phyloP scores from a whole-genome alignment of 2,888 invertebrate genomes.

The Glaucopsyche alexis region DNA sequence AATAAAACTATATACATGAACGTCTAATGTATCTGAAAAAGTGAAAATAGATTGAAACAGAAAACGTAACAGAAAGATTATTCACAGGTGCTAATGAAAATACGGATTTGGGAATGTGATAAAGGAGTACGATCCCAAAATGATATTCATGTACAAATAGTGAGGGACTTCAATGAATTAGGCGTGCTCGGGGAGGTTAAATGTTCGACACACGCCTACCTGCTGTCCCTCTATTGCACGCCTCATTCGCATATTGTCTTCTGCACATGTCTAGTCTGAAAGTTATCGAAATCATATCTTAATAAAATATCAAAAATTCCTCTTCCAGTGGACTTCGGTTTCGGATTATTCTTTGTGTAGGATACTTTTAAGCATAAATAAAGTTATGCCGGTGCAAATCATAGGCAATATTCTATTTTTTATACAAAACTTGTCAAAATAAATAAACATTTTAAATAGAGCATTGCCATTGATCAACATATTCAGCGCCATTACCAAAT shows the following conservation, averaged over 20 bases:
- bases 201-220: conserved; percentile 84
- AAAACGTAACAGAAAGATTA: conserved; percentile 57
- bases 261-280: conserved; percentile 99
- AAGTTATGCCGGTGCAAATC: conserved; percentile 37
- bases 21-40: conserved; percentile 42
- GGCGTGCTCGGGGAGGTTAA: conserved; percentile 70
- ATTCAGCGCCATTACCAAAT: conserved; percentile 79
- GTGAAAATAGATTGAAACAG: conserved; percentile 45
- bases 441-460: conserved; percentile 35
- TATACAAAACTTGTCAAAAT: not conserved
- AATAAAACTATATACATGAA: conserved; percentile 38
- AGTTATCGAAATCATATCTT: conserved; percentile 81
- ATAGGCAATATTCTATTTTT: conserved; percentile 37
- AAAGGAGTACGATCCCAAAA: conserved; percentile 57
- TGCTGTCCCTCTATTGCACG: conserved; percentile 99
- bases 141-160: conserved; percentile 57
- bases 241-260: conserved; percentile 95
- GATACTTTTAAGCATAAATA: conserved; percentile 35
- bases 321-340: conserved; percentile 32
- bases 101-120: conserved; percentile 49
- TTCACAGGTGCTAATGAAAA: conserved; percentile 76
- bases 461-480: conserved; percentile 46
- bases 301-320: conserved; percentile 49
- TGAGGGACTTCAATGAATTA: conserved; percentile 63
- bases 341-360: conserved; percentile 29